A percentile compares a stretch with the other conserved stretches of the same genome.
Evolutionary conservation across 2,888 invertebrate genomes (phyloP).

Genomic region (Ashinkailepas kermadecensis): DNA sequence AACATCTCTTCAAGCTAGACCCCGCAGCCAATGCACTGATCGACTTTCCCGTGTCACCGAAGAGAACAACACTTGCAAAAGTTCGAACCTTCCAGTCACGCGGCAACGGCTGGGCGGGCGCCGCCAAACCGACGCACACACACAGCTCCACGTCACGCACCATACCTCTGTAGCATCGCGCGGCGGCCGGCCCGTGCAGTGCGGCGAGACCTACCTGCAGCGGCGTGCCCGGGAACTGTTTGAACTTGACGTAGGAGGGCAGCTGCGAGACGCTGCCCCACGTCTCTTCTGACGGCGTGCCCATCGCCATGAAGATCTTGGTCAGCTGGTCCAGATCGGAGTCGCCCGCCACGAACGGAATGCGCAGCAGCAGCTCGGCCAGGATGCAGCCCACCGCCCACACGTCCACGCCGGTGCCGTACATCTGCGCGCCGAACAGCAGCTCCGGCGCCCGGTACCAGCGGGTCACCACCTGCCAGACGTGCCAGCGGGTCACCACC

Average conservation of each 20-base stretch:
- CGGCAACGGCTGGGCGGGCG: no score
- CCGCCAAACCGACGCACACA: no score
- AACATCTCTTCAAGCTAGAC: no score
- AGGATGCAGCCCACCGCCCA: constrained; percentile 99
- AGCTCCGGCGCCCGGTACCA: constrained; percentile 75
- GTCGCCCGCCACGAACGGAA: constrained; percentile 92
- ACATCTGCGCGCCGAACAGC: constrained; percentile 87
- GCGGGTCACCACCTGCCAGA: constrained; percentile 5
- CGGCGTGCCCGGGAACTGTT: constrained; percentile 72
- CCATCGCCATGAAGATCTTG: constrained; percentile 84
- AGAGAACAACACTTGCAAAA: no score
- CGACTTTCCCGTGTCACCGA: no score
- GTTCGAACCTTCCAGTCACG: no score
- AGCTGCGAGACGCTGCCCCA: constrained; percentile 66
- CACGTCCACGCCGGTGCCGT: constrained; percentile 92
- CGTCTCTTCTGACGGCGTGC: constrained; percentile 81
- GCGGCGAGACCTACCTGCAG: constrained; percentile 41
- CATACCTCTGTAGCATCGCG: no score
- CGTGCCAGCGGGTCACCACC: no score
- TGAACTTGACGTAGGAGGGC: constrained; percentile 89
- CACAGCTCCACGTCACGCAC: no score
- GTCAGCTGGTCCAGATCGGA: constrained; percentile 94
- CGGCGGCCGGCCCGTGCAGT: no score
- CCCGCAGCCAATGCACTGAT: no score
- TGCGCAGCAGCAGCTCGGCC: constrained; percentile 82